phyloP scores from a whole-genome alignment of 2,113 vertebrate genomes.

The Apus apus region DNA sequence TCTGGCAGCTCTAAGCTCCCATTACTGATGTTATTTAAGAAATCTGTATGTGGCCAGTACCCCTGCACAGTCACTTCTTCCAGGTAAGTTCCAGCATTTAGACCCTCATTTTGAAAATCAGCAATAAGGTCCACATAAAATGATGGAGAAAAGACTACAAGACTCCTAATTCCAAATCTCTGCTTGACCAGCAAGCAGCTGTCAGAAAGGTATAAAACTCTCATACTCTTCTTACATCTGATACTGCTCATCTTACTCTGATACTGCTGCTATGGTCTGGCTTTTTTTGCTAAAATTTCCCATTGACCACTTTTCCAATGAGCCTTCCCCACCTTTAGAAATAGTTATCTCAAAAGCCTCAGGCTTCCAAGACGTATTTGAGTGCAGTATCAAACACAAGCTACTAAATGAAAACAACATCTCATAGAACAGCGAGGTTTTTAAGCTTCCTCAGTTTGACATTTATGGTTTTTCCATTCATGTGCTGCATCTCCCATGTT shows the following conservation, averaged over 20 bases:
- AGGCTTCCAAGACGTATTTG: neutral
- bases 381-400: neutral
- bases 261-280: fast-evolving
- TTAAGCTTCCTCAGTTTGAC: neutral
- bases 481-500: neutral
- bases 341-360: neutral
- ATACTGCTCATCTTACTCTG: no score
- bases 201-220: neutral
- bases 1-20: neutral
- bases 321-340: neutral
- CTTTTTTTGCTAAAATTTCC: neutral
- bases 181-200: neutral
- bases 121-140: neutral
- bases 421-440: neutral
- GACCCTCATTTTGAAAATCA: neutral
- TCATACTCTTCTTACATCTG: neutral
- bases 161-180: neutral
- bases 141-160: neutral
- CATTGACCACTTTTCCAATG: neutral
- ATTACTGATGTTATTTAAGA: neutral
- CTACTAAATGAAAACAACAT: neutral
- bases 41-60: neutral
- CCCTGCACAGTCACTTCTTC: neutral
- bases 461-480: neutral
- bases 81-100: neutral